Base-by-base conservation (phyloP, 2,113 vertebrate genomes). In the Chamaetylas fuelleborni region DNA sequence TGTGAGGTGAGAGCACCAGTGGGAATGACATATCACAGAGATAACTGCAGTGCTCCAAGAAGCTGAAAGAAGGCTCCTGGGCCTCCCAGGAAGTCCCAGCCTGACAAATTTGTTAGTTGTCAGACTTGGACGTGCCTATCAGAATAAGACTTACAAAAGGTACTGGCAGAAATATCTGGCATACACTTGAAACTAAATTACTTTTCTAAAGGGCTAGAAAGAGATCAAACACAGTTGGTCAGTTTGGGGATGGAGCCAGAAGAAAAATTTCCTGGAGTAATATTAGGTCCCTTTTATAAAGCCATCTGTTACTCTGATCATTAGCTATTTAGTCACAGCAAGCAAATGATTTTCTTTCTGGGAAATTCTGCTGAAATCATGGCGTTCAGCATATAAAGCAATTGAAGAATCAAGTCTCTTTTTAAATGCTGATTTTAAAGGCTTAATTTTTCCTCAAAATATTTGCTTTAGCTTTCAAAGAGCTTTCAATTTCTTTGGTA, bases 341-440 rank as follows among this genome's bases (percentile, higher is more conserved):
- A 90, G 84, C 78, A 95, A 73, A 79, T 91, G 73, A 82, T 91
- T 90, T 70, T 83, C 38, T 70, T 87, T 88, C 47, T 7, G 72
- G 42, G 38, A 95, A 93, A 23, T 82, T 94, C 42, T 85, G 72
- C 56, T 91, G 79, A 93, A 90, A 73, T 90, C 24, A 66, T n/a
- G 34, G 66, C 70, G 58, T 81, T 91, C 76, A 40, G 66, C 56
- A 93, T 10, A 38, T 26, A 86, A 80, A 73, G 76, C n/a, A 72
- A 66, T 1, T 50, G 47, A 79, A 85, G 72, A 90, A 88, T 66
- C 64, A 81, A 84, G 56, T 77, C 51, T 80, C 82, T 91, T 86
- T 87, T 74, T 42, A 94, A 88, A 70, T 15, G 8, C 31, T 57
- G 20, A 90, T 58, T 90, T 91, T 82, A 70, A 93, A 76, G 45